Conservation (phyloP, 2,113 vertebrate species). For the Eretmochelys imbricata region DNA sequence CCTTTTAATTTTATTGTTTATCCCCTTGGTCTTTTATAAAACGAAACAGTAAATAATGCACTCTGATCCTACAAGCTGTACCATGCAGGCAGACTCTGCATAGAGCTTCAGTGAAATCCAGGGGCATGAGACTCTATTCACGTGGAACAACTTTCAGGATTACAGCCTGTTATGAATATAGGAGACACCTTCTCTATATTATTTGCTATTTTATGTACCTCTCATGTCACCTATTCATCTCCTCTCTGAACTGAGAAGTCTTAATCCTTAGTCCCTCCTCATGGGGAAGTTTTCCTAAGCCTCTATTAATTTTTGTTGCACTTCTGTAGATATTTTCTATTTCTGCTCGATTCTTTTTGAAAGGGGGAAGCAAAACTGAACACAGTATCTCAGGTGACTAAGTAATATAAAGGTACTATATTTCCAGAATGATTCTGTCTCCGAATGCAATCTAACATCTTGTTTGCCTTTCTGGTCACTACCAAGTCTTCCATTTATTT, state of each 20-base stretch:
- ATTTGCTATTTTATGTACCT: background rate
- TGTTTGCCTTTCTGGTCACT: background rate
- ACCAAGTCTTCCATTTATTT: background rate
- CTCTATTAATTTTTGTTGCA: background rate
- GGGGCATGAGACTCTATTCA: fast-evolving
- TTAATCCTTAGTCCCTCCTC: background rate
- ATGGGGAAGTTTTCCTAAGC: background rate
- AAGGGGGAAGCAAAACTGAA: background rate
- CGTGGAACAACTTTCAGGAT: fast-evolving
- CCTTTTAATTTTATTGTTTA: background rate
- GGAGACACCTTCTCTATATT: background rate
- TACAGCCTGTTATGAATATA: background rate
- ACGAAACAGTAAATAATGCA: background rate
- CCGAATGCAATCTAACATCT: fast-evolving
- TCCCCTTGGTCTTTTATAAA: background rate
- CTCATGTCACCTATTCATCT: fast-evolving
- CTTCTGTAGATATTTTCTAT: background rate
- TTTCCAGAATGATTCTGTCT: background rate
- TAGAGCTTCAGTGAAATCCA: background rate
- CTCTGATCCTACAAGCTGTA: background rate
- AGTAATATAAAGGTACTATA: fast-evolving
- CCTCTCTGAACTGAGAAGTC: background rate
- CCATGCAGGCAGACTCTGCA: background rate
- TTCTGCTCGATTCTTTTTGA: background rate
- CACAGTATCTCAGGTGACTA: background rate